These are phyloP conservation scores for Calliopsis andreniformis DNA, from an alignment of 1,140 invertebrate species.

Conservation along the genomic window DNA sequence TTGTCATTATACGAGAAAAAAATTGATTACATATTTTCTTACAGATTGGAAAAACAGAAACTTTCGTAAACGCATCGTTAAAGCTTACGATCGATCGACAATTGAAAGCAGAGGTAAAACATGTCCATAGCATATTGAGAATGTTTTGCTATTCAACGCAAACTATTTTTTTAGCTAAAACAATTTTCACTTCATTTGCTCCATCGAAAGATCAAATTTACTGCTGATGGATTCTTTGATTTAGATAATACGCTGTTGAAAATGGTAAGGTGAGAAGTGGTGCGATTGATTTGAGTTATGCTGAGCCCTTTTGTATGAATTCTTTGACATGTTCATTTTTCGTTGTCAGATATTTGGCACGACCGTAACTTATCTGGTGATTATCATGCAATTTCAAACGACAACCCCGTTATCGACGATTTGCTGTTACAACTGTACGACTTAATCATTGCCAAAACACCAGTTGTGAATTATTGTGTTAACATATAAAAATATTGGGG, in stretches of 20 bases:
- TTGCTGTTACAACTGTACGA: conserved; percentile 12
- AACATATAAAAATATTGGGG: too few species aligned
- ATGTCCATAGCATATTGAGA: background rate
- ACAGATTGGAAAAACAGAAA: conserved; percentile 39
- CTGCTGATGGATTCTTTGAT: conserved; percentile 78
- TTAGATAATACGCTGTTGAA: conserved; percentile 79
- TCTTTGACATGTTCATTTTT: conserved; percentile 11
- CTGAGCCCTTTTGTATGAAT: too few species aligned
- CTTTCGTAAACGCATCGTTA: conserved; percentile 48
- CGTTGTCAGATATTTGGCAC: conserved; percentile 73
- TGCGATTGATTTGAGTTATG: too few species aligned
- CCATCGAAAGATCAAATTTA: conserved; percentile 77
- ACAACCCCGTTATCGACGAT: background rate
- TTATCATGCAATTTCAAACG: conserved; percentile 75
- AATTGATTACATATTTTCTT: conserved; percentile 43
- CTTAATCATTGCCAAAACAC: background rate
- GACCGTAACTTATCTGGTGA: conserved; percentile 76
- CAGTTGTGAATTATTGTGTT: too few species aligned
- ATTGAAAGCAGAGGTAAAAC: conserved; percentile 44
- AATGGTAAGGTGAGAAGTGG: conserved; percentile 72
- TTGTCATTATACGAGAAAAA: background rate
- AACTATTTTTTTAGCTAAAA: conserved; percentile 73
- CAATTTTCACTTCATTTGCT: conserved; percentile 80
- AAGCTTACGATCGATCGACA: conserved; percentile 27
- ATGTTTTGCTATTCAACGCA: conserved; percentile 12